Conservation (phyloP, 2,888 invertebrate species). For the Drosophila pegasa region DNA sequence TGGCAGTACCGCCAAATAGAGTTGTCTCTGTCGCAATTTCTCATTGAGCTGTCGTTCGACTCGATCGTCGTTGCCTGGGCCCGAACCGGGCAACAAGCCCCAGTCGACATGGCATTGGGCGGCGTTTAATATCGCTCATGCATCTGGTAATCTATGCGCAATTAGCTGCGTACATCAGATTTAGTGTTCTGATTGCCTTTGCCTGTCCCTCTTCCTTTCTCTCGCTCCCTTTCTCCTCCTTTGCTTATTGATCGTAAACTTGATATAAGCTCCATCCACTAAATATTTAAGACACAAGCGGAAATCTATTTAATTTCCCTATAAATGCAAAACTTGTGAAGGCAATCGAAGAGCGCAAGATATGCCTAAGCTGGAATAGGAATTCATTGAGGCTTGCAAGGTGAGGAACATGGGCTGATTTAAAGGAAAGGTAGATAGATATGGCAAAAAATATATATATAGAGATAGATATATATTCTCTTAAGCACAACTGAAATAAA, state of each 20-base stretch:
- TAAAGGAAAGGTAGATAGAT: no score
- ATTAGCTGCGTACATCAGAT: slow-evolving; percentile 81
- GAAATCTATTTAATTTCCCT: slow-evolving; percentile 58
- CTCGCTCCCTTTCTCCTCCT: not conserved
- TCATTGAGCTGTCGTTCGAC: slow-evolving; percentile 76
- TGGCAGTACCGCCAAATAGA: slow-evolving; percentile 68
- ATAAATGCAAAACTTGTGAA: slow-evolving; percentile 53
- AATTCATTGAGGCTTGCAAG: not conserved
- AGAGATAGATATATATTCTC: no score
- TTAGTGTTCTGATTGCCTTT: slow-evolving; percentile 80
- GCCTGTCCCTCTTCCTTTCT: slow-evolving; percentile 16
- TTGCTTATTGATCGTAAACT: slow-evolving; percentile 64
- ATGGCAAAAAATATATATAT: no score
- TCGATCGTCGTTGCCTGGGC: slow-evolving; percentile 29
- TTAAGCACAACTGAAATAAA: no score
- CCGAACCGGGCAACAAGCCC: not conserved
- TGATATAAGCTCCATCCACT: slow-evolving; percentile 50
- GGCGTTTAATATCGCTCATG: slow-evolving; percentile 79
- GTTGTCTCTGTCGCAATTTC: slow-evolving; percentile 81
- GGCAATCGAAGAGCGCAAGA: slow-evolving; percentile 24
- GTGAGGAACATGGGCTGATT: not conserved
- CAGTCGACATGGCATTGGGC: slow-evolving; percentile 59
- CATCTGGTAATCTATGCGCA: slow-evolving; percentile 81
- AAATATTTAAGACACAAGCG: slow-evolving; percentile 55
- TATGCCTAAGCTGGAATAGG: not conserved